Conservation (phyloP, 2,113 vertebrate genomes). For the Pluvianellus socialis region DNA sequence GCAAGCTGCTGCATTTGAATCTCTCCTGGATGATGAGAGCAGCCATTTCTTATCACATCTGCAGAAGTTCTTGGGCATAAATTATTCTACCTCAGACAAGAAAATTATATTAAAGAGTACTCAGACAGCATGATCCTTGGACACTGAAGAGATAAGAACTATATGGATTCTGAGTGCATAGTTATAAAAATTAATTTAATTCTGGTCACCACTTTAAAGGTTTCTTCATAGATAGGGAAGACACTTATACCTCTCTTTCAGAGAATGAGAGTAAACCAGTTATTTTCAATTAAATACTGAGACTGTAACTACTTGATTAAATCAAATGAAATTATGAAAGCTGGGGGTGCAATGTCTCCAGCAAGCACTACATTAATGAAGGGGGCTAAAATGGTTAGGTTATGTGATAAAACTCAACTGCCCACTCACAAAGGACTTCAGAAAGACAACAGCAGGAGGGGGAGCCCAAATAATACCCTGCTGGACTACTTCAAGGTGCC, state of each 20-base stretch:
- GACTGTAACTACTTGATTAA: not conserved
- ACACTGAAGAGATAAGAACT: not conserved
- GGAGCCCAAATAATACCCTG: not conserved
- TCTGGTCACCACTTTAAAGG: not conserved
- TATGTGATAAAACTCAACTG: not conserved
- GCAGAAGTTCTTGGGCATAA: conserved; percentile 4
- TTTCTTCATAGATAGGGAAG: not conserved
- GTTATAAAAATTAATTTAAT: conserved; percentile 10
- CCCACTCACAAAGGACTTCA: not conserved
- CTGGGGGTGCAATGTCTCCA: not conserved
- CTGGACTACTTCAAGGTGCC: not conserved
- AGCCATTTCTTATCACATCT: not conserved
- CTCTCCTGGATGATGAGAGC: not conserved
- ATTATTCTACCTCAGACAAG: not conserved
- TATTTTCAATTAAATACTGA: not conserved
- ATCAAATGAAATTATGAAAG: not conserved
- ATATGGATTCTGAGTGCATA: not conserved
- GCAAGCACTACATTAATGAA: not conserved
- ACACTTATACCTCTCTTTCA: not conserved
- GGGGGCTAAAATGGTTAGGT: not conserved
- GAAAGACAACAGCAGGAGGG: not conserved
- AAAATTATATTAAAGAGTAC: conserved; percentile 18
- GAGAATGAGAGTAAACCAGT: not conserved
- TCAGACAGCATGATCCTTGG: not conserved
- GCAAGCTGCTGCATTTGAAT: not conserved